Evolutionary conservation across 2,888 invertebrate species (phyloP).

Genomic region (Oscheius myriophilus): DNA sequence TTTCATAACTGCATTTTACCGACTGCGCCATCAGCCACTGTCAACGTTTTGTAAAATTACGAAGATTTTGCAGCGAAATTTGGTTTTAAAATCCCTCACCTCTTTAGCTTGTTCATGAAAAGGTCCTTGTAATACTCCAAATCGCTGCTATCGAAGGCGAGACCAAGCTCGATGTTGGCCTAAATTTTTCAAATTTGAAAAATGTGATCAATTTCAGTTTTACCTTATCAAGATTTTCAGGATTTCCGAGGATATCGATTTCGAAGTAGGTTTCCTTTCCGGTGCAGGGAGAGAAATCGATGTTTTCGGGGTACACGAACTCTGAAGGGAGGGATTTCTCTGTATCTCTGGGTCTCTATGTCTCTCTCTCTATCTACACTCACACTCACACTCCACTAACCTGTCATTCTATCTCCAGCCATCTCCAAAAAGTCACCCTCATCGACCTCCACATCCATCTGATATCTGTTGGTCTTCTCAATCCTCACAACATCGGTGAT

Average conservation of each 20-base stretch:
- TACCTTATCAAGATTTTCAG: conserved; percentile 20
- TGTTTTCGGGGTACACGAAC: conserved; percentile 32
- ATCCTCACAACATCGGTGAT: conserved; percentile 81
- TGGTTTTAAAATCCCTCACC: conserved; percentile 29
- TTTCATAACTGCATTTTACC: too few species aligned
- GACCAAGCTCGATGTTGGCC: conserved; percentile 48
- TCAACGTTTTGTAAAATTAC: too few species aligned
- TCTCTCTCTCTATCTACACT: background rate
- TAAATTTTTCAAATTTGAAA: background rate
- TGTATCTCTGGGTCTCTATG: too few species aligned
- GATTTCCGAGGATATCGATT: conserved; percentile 37
- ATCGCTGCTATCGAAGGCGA: conserved; percentile 61
- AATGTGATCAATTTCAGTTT: background rate
- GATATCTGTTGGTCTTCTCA: conserved; percentile 84
- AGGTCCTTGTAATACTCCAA: conserved; percentile 59
- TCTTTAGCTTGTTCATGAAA: conserved; percentile 53
- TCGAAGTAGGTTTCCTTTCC: conserved; percentile 32
- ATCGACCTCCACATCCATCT: conserved; percentile 67
- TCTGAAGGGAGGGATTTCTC: conserved; percentile 25
- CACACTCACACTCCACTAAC: conserved; percentile 7
- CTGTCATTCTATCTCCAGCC: conserved; percentile 54
- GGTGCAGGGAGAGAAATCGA: conserved; percentile 31
- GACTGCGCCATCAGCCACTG: too few species aligned
- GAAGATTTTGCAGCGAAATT: too few species aligned
- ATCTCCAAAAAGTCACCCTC: conserved; percentile 40